These are phyloP conservation scores for Zootermopsis nevadensis DNA, from an alignment of 2,888 invertebrate genomes.

Conservation along the genomic window DNA sequence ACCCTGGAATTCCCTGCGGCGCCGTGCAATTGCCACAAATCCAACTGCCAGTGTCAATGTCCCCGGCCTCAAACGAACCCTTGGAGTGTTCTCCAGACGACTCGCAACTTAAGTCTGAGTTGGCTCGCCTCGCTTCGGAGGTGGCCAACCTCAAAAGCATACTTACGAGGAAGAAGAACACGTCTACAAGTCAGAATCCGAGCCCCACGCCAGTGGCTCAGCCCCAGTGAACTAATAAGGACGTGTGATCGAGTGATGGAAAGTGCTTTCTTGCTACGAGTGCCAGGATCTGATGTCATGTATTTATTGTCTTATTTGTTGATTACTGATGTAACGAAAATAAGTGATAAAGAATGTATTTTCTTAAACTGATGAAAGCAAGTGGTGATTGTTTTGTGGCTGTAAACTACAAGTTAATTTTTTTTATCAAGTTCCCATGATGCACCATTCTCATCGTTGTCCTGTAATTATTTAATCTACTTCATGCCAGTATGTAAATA, in stretches of 20 bases:
- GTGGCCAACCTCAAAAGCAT: slow-evolving; percentile 84
- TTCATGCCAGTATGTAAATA: background rate
- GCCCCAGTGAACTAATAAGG: background rate
- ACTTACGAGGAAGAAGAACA: slow-evolving; percentile 57
- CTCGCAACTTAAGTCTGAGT: slow-evolving; percentile 81
- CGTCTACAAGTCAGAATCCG: background rate
- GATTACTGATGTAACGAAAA: slow-evolving; percentile 4
- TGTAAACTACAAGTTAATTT: background rate
- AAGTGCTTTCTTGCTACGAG: background rate
- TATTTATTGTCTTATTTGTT: slow-evolving; percentile 32
- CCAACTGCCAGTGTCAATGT: slow-evolving; percentile 56
- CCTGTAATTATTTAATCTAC: slow-evolving; percentile 2
- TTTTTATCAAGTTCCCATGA: background rate
- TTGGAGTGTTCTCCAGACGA: slow-evolving; percentile 65
- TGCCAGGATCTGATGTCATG: slow-evolving; percentile 11
- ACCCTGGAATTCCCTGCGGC: slow-evolving; percentile 60
- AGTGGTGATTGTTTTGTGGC: slow-evolving; percentile 21
- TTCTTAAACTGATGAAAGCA: background rate
- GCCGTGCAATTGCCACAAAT: slow-evolving; percentile 59
- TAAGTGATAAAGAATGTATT: slow-evolving; percentile 30
- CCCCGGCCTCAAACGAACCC: slow-evolving; percentile 47
- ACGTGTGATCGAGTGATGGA: background rate
- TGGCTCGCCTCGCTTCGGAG: slow-evolving; percentile 89
- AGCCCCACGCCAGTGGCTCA: background rate
- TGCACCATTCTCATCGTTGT: background rate